These are phyloP conservation scores for Prolemur simus DNA, from an alignment of 2,113 vertebrate genomes.

Conservation along the genomic window DNA sequence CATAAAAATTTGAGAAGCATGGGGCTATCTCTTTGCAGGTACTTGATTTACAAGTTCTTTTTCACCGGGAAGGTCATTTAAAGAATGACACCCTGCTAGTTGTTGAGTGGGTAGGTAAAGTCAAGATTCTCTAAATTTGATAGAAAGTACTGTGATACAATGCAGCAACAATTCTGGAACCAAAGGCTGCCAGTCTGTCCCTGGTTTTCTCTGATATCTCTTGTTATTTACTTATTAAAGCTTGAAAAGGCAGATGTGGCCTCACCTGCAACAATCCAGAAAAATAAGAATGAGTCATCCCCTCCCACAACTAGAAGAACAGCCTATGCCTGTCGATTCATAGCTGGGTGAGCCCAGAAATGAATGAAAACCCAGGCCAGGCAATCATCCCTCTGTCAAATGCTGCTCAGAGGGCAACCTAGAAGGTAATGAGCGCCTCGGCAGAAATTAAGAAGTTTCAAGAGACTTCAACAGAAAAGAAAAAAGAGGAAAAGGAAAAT, in stretches of 20 bases:
- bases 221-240: conserved; percentile 64
- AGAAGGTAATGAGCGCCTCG: conserved; percentile 22
- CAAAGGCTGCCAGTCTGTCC: neutral
- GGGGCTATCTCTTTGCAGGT: neutral
- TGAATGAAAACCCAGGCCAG: conserved; percentile 66
- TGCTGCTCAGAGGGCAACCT: neutral
- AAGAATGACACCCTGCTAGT: neutral
- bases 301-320: conserved; percentile 52
- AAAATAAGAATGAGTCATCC: conserved; percentile 77
- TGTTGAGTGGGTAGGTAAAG: neutral
- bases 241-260: conserved; percentile 44
- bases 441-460: neutral
- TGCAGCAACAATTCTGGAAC: neutral
- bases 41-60: neutral
- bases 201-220: conserved; percentile 53
- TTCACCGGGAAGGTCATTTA: neutral
- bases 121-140: neutral
- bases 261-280: conserved; percentile 61
- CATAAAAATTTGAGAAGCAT: neutral
- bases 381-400: conserved; percentile 58
- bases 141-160: neutral
- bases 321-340: conserved; percentile 41
- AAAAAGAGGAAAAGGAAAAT: neutral
- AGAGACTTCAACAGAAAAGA: conserved; percentile 43
- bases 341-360: conserved; percentile 62